A percentile compares a stretch with the other conserved stretches of the same genome.
phyloP scores from a whole-genome alignment of 2,888 invertebrate species.

The Chalcosyrphus nemorum region DNA sequence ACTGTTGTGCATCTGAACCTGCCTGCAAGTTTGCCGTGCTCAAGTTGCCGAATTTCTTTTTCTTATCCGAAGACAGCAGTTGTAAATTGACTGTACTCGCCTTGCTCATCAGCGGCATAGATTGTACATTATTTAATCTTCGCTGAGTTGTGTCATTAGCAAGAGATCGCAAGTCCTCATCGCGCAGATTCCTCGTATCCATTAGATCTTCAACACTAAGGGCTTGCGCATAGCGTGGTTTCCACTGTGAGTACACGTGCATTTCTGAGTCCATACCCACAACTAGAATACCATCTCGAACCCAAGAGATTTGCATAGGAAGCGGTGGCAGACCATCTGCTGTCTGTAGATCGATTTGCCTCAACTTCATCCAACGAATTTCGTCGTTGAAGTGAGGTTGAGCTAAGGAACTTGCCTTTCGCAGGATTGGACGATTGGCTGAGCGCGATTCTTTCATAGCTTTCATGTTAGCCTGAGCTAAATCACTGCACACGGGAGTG shows the following conservation, averaged over 20 bases:
- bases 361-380: conserved; percentile 97
- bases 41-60: conserved; percentile 83
- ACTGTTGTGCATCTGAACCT: conserved; percentile 81
- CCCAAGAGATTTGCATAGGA: conserved; percentile 99
- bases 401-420: conserved; percentile 95
- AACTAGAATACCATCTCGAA: conserved; percentile 97
- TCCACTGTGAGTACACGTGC: conserved; percentile 99
- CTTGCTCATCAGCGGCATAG: conserved; percentile 91
- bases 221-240: conserved; percentile 83
- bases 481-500: conserved; percentile 95
- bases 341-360: conserved; percentile 94
- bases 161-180: conserved; percentile 86
- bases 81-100: conserved; percentile 93
- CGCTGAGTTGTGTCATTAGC: conserved; percentile 87
- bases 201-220: conserved; percentile 87
- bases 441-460: conserved; percentile 94
- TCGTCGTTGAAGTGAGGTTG: conserved; percentile 95
- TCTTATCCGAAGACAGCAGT: conserved; percentile 88
- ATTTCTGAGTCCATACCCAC: conserved; percentile 99
- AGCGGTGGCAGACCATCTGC: conserved; percentile 98
- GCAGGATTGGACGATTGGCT: conserved; percentile 91
- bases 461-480: conserved; percentile 96
- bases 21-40: conserved; percentile 77
- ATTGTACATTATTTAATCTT: conserved; percentile 87
- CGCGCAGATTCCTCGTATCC: conserved; percentile 88